These are phyloP conservation scores for Tachina lurida DNA, from an alignment of 2,888 invertebrate genomes.

Conservation along the genomic window DNA sequence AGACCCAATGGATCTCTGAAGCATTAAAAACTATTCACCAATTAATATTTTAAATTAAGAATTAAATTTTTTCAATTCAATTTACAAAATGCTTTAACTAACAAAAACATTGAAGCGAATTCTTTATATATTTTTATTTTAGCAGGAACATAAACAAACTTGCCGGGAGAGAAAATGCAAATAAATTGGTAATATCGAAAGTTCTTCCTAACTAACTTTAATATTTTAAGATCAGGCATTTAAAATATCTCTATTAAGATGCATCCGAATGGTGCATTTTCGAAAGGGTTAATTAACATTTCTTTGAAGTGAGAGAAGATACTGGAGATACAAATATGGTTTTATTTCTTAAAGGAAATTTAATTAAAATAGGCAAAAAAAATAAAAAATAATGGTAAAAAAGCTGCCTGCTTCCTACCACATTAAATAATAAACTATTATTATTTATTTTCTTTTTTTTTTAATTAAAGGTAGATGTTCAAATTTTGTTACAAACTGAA, in stretches of 20 bases:
- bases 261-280: background rate
- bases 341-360: conserved; percentile 38
- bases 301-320: background rate
- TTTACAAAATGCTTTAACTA: too few relatives aligned
- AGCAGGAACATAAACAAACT: too few relatives aligned
- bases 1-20: too few relatives aligned
- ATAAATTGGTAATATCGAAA: too few relatives aligned
- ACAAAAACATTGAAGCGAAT: too few relatives aligned
- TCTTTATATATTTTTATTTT: too few relatives aligned
- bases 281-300: conserved; percentile 42
- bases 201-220: too few relatives aligned
- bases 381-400: background rate
- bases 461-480: conserved; percentile 67
- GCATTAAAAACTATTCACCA: too few relatives aligned
- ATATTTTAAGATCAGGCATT: too few relatives aligned
- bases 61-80: too few relatives aligned
- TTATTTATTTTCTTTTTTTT: conserved; percentile 38
- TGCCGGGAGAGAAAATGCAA: too few relatives aligned
- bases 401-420: conserved; percentile 44
- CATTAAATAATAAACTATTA: conserved; percentile 1
- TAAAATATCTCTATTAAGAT: background rate
- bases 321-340: background rate
- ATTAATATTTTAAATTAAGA: too few relatives aligned
- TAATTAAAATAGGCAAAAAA: conserved; percentile 12
- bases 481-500: conserved; percentile 35